phyloP scores from a whole-genome alignment of 2,888 invertebrate species.

The Lepidonotus clava region DNA sequence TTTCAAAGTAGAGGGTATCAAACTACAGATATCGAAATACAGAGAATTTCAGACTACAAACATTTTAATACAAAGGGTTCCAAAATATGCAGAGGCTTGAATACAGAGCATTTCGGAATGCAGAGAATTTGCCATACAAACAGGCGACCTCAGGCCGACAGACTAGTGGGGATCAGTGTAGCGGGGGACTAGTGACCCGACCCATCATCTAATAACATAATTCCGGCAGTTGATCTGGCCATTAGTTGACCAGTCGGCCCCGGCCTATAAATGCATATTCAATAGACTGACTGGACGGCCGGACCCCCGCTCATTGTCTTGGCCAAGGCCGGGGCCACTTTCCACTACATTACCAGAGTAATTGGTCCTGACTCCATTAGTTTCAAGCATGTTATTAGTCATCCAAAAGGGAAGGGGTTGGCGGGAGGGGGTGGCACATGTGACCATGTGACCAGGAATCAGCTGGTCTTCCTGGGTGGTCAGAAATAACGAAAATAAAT shows the following conservation, averaged over 20 bases:
- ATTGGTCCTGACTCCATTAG: slow-evolving; percentile 48
- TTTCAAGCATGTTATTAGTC: slow-evolving; percentile 5
- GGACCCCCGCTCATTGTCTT: slow-evolving; percentile 29
- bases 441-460: too few species aligned
- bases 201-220: slow-evolving; percentile 43
- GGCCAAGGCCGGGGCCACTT: neutral
- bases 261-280: slow-evolving; percentile 43
- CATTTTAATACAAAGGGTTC: too few species aligned
- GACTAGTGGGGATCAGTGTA: too few species aligned
- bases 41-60: too few species aligned
- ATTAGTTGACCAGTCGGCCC: slow-evolving; percentile 28
- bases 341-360: slow-evolving; percentile 39
- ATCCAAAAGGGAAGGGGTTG: neutral
- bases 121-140: too few species aligned
- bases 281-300: slow-evolving; percentile 38
- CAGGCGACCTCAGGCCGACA: too few species aligned
- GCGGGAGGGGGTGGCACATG: neutral
- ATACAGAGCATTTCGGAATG: too few species aligned
- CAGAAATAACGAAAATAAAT: neutral
- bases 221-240: neutral
- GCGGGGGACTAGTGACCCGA: too few species aligned
- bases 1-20: too few species aligned
- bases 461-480: too few species aligned
- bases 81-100: too few species aligned
- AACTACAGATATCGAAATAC: too few species aligned